Evolutionary conservation across 2,797 vertebrate species (phyloP).

Genomic region (Cottoperca gobio): DNA sequence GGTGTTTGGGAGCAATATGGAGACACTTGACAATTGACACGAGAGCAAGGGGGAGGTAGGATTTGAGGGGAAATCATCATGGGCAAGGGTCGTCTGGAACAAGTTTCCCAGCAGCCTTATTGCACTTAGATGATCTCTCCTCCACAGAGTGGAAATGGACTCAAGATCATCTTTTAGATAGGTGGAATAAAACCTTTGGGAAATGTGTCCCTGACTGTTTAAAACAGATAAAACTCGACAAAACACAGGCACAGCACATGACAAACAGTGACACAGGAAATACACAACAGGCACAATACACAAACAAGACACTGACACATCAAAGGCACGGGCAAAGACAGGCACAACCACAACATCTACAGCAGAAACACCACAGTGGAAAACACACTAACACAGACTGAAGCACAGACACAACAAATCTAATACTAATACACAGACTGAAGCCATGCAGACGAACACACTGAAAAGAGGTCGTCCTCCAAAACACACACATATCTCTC

Average conservation of each 20-base stretch:
- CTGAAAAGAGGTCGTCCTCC: conserved; percentile 17
- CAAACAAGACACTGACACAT: conserved; percentile 62
- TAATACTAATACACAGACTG: conserved; percentile 37
- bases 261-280: conserved; percentile 57
- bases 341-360: conserved; percentile 45
- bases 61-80: conserved; percentile 76
- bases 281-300: conserved; percentile 64
- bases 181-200: conserved; percentile 74
- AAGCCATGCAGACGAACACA: conserved; percentile 67
- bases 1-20: conserved; percentile 75
- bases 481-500: conserved; percentile 41
- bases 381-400: conserved; percentile 46
- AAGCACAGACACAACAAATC: conserved; percentile 36
- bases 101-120: conserved; percentile 74
- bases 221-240: conserved; percentile 70
- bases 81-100: conserved; percentile 67
- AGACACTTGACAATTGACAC: no score
- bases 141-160: conserved; percentile 58
- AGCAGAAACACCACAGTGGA: conserved; percentile 22
- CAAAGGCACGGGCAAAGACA: conserved; percentile 47
- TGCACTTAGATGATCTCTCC: conserved; percentile 79
- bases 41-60: conserved; percentile 58
- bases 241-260: conserved; percentile 70
- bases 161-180: conserved; percentile 74
- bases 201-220: conserved; percentile 74